Conservation (phyloP, 1,140 invertebrate genomes). For the Drosophila prosaltans region DNA sequence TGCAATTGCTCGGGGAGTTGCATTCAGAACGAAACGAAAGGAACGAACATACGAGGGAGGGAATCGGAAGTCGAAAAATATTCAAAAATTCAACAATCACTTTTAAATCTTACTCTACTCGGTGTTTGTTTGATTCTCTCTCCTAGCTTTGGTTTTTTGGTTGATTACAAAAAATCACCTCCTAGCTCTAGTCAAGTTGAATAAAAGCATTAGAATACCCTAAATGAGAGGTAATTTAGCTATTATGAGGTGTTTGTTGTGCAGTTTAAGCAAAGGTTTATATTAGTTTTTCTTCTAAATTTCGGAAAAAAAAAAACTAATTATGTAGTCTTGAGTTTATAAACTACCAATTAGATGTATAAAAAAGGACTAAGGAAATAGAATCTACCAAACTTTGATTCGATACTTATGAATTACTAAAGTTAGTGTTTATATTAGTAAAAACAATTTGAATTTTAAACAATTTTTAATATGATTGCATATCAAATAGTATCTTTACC, state of each 20-base stretch:
- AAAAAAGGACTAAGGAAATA: no score
- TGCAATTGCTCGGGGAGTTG: constrained; percentile 20
- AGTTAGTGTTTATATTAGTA: no score
- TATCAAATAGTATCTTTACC: no score
- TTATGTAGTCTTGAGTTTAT: no score
- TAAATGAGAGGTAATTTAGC: not conserved
- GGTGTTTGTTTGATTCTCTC: not conserved
- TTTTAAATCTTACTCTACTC: not conserved
- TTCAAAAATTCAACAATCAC: constrained; percentile 5
- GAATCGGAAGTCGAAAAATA: not conserved
- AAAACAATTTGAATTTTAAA: no score
- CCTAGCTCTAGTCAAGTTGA: constrained; percentile 21
- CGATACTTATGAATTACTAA: no score
- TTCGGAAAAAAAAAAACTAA: no score
- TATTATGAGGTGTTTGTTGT: not conserved
- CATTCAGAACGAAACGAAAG: constrained; percentile 14
- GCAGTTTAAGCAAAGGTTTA: not conserved
- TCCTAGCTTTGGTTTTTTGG: constrained; percentile 13
- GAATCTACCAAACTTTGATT: no score
- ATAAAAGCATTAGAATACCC: constrained; percentile 40
- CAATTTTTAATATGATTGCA: no score
- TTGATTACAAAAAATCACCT: constrained; percentile 32
- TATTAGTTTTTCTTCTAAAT: no score
- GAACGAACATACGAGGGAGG: not conserved
- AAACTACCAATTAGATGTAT: no score